These are phyloP conservation scores for Sceloporus tristichus DNA, from an alignment of 2,113 vertebrate species.

Conservation along the genomic window DNA sequence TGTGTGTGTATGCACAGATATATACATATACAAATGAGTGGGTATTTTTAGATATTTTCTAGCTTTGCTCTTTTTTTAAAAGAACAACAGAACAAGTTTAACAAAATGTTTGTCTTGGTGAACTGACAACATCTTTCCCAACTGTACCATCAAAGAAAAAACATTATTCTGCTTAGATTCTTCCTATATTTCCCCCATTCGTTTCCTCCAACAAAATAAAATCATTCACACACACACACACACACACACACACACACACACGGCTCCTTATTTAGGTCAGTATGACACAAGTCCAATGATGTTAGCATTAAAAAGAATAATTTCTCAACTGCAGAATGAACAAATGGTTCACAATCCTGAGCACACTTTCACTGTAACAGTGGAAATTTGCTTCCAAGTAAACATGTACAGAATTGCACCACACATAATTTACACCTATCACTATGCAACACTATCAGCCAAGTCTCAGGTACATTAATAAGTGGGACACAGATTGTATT, in stretches of 20 bases:
- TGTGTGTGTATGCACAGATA: slow-evolving; percentile 9
- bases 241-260: too few relatives aligned
- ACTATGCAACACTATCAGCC: not conserved
- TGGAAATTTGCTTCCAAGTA: not conserved
- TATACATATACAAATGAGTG: not conserved
- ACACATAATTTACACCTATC: not conserved
- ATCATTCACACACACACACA: too few relatives aligned
- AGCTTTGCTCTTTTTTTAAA: slow-evolving; percentile 14
- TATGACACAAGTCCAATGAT: too few relatives aligned
- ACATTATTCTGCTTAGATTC: not conserved
- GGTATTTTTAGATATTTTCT: slow-evolving; percentile 39
- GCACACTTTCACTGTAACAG: not conserved
- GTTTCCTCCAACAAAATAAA: too few relatives aligned
- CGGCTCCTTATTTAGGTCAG: too few relatives aligned
- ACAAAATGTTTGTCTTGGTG: not conserved
- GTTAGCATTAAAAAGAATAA: too few relatives aligned
- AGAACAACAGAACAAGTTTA: slow-evolving; percentile 46
- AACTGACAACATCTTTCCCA: slow-evolving; percentile 8
- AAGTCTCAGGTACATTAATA: not conserved
- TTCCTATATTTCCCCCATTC: not conserved
- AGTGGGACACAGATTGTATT: too few relatives aligned
- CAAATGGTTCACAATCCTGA: not conserved
- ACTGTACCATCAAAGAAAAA: not conserved
- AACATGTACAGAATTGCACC: not conserved
- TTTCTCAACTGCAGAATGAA: not conserved